These are phyloP conservation scores for Troides aeacus DNA, from an alignment of 2,888 invertebrate genomes.

Conservation along the genomic window DNA sequence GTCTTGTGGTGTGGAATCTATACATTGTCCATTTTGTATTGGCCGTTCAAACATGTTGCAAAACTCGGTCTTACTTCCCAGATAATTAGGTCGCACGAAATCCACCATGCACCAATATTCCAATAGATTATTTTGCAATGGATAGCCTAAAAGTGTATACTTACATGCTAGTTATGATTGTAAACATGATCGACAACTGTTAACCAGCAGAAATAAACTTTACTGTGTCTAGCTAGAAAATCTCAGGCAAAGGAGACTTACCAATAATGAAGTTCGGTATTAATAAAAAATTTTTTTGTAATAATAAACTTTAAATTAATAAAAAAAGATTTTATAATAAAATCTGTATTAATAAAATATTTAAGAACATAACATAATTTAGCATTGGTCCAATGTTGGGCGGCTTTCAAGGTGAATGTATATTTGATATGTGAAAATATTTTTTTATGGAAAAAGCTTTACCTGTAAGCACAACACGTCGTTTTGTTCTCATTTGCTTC, in stretches of 20 bases:
- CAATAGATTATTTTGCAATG: conserved; percentile 97
- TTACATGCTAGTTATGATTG: neutral
- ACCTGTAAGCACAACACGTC: conserved; percentile 96
- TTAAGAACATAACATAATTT: neutral
- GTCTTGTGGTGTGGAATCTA: conserved; percentile 97
- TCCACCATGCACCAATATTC: conserved; percentile 99
- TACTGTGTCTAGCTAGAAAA: too few relatives aligned
- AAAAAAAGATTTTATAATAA: too few relatives aligned
- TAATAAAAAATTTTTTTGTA: neutral
- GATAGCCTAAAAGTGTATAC: conserved; percentile 84
- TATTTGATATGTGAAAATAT: too few relatives aligned
- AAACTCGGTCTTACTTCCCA: conserved; percentile 98
- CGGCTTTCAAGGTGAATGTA: too few relatives aligned
- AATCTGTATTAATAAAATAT: neutral
- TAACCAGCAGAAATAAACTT: too few relatives aligned
- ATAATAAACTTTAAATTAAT: too few relatives aligned
- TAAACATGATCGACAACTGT: neutral
- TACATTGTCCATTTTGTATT: conserved; percentile 98
- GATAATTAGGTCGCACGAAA: conserved; percentile 97
- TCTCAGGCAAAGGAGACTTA: too few relatives aligned
- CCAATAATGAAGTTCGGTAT: neutral
- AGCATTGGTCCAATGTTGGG: too few relatives aligned
- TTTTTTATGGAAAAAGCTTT: neutral
- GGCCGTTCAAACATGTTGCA: conserved; percentile 99
- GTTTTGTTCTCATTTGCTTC: conserved; percentile 95